phyloP scores from a whole-genome alignment of 2,888 invertebrate genomes.

The Liodrosophila aerea region DNA sequence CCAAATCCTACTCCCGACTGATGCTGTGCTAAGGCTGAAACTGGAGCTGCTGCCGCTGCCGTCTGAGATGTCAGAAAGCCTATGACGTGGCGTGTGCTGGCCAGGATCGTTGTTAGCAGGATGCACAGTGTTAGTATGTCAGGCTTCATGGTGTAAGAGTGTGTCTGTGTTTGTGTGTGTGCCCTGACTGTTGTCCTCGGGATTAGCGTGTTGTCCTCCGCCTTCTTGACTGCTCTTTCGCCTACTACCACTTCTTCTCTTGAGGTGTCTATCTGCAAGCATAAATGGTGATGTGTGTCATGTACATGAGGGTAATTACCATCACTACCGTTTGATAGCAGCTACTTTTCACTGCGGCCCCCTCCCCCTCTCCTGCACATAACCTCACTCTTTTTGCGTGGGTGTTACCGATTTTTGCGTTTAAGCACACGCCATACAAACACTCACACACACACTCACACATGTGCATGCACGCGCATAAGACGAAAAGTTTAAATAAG shows the following conservation, averaged over 20 bases:
- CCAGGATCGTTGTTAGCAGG: conserved; percentile 67
- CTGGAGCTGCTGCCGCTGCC: conserved; percentile 24
- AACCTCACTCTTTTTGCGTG: conserved; percentile 20
- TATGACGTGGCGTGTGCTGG: conserved; percentile 50
- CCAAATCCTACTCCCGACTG: conserved; percentile 17
- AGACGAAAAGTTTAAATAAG: conserved; percentile 32
- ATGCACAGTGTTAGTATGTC: conserved; percentile 61
- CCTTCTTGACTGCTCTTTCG: conserved; percentile 5
- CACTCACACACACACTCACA: conserved; percentile 27
- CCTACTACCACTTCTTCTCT: too few relatives aligned
- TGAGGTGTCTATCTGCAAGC: conserved; percentile 42
- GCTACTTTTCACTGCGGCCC: conserved; percentile 1
- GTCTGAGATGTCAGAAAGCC: conserved; percentile 59
- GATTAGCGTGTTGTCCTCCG: conserved; percentile 46
- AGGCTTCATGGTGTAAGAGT: conserved; percentile 55
- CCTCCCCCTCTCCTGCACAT: background rate
- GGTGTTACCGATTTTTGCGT: conserved; percentile 50
- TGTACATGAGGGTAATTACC: conserved; percentile 72
- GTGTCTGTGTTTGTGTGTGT: conserved; percentile 14
- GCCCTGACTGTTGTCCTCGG: conserved; percentile 40
- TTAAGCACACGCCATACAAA: conserved; percentile 42
- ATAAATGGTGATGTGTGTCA: conserved; percentile 45
- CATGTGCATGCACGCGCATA: conserved; percentile 14
- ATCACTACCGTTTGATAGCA: conserved; percentile 46
- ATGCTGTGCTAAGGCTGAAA: conserved; percentile 29